A percentile compares a stretch with the other conserved stretches of the same genome.
Evolutionary conservation across 2,113 vertebrate genomes (phyloP).

Genomic region (Toxostoma redivivum): DNA sequence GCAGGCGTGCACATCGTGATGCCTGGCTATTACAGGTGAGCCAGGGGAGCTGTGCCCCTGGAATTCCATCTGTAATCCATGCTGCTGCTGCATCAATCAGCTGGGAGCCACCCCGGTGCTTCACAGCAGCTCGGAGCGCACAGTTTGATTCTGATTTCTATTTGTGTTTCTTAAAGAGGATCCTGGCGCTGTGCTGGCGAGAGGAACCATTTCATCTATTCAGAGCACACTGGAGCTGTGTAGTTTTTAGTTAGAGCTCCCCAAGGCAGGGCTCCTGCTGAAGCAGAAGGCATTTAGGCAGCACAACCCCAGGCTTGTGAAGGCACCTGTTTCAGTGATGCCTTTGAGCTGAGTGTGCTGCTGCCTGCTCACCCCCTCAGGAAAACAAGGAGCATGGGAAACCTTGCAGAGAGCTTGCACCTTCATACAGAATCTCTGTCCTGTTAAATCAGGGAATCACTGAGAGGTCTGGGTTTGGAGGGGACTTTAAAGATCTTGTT

Average conservation of each 20-base stretch:
- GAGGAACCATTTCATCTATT: not conserved
- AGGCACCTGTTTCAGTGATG: not conserved
- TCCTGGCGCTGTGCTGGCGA: not conserved
- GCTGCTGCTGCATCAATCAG: not conserved
- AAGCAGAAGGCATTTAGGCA: not conserved
- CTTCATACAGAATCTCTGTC: not conserved
- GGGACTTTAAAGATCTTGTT: not conserved
- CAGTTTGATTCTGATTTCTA: not conserved
- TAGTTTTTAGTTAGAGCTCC: not conserved
- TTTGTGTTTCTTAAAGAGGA: not conserved
- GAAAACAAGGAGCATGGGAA: not conserved
- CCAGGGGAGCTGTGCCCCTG: not conserved
- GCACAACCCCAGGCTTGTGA: not conserved
- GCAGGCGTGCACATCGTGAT: constrained; percentile 90
- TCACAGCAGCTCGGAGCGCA: rapidly evolving
- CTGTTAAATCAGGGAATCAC: not conserved
- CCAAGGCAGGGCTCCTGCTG: not conserved
- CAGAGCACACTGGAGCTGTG: not conserved
- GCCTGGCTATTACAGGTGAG: constrained; percentile 90
- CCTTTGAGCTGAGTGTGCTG: not conserved
- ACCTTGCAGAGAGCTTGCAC: not conserved
- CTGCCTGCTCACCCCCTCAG: not conserved
- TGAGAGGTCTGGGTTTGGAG: not conserved
- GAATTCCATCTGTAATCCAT: not conserved
- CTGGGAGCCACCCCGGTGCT: rapidly evolving